A percentile compares a stretch with the other conserved stretches of the same genome.
phyloP scores from a whole-genome alignment of 2,113 vertebrate genomes.

The Eupsittula cactorum region DNA sequence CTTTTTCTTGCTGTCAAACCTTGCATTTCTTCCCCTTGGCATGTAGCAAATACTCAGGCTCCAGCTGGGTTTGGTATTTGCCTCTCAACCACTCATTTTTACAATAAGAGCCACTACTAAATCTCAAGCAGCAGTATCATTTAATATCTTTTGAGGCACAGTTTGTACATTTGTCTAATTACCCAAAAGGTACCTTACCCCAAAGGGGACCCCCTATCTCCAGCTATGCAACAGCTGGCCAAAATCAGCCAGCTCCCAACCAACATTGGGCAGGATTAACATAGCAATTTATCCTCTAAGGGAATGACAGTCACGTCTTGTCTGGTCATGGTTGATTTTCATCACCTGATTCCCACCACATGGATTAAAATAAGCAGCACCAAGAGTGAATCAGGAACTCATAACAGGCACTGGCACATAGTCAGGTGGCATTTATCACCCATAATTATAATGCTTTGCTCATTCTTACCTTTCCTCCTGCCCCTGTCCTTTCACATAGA shows the following conservation, averaged over 20 bases:
- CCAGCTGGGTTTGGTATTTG: background rate
- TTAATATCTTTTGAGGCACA: background rate
- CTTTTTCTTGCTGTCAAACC: background rate
- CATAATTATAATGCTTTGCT: background rate
- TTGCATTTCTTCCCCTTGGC: background rate
- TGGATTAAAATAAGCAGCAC: background rate
- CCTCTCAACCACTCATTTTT: background rate
- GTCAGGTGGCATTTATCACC: background rate
- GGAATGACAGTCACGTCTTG: background rate
- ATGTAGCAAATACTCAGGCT: background rate
- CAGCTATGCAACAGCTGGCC: slow-evolving; percentile 7
- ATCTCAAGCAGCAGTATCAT: background rate
- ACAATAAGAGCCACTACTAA: background rate
- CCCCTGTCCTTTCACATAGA: background rate
- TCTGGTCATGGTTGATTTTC: background rate
- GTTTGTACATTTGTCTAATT: background rate
- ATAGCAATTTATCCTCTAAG: background rate
- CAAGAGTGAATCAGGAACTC: background rate
- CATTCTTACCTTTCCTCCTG: background rate
- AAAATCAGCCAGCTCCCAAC: background rate
- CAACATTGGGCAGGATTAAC: background rate
- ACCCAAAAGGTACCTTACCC: background rate
- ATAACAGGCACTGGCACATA: background rate
- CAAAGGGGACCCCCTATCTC: background rate
- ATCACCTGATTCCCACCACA: background rate